These are phyloP conservation scores for Zoanthus sansibaricus DNA, from an alignment of 92 coral and sea anemone species.

Conservation along the genomic window DNA sequence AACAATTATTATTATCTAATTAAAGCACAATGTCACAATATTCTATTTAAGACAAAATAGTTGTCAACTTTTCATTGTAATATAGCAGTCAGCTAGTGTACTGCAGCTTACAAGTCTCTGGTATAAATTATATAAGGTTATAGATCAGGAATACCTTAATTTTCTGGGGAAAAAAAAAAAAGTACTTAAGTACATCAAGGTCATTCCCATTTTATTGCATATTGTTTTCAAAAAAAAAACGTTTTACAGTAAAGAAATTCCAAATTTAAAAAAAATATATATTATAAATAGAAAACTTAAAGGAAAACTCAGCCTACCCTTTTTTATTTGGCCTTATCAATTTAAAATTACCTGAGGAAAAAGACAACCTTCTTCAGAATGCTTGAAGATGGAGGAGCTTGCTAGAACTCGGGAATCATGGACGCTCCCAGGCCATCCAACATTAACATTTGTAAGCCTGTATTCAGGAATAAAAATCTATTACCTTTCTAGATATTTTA, in stretches of 20 bases:
- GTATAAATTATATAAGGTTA: neutral
- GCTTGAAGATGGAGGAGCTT: slow-evolving; percentile 14
- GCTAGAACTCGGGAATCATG: slow-evolving; percentile 4
- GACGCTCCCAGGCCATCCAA: slow-evolving; percentile 15
- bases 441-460: slow-evolving; percentile 14
- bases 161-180: no score
- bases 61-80: neutral
- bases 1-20: slow-evolving; percentile 15
- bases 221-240: no score
- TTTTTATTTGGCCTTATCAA: no score
- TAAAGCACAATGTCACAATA: neutral
- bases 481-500: neutral
- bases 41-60: neutral
- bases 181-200: no score
- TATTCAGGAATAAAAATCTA: neutral
- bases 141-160: no score
- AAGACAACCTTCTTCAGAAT: neutral
- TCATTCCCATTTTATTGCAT: no score
- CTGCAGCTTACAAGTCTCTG: neutral
- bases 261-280: neutral
- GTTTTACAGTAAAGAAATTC: neutral
- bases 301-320: no score
- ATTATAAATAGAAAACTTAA: neutral
- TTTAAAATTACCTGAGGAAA: neutral
- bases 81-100: slow-evolving; percentile 2